phyloP scores from a whole-genome alignment of 2,797 vertebrate species.

The Streptopelia turtur region DNA sequence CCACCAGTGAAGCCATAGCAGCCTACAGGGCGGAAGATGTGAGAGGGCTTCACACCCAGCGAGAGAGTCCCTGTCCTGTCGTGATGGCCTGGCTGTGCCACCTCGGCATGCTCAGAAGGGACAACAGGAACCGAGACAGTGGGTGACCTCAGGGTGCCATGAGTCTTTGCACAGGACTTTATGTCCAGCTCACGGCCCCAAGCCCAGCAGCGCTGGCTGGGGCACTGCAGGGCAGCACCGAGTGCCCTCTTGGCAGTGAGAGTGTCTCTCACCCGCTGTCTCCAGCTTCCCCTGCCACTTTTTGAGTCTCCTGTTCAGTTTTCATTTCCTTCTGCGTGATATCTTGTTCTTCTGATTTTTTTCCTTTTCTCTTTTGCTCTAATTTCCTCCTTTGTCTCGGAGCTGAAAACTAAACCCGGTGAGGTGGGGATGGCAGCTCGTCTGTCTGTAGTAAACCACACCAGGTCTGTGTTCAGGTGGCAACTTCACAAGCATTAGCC shows the following conservation, averaged over 20 bases:
- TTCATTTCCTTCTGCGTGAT: background rate
- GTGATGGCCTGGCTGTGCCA: background rate
- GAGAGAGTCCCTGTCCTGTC: background rate
- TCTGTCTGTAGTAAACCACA: background rate
- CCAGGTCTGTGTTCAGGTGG: background rate
- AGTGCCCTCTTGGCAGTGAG: background rate
- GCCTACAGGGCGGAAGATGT: background rate
- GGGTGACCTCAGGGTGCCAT: background rate
- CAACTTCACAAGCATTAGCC: background rate
- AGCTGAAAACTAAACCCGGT: background rate
- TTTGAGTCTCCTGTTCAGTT: background rate
- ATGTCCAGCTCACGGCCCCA: background rate
- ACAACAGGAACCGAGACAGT: background rate
- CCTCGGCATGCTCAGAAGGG: background rate
- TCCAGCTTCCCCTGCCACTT: background rate
- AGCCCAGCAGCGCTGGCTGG: background rate
- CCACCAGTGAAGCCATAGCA: background rate
- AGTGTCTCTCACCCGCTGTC: background rate
- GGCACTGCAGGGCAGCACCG: background rate
- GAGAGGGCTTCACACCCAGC: background rate
- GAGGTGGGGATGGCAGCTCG: background rate
- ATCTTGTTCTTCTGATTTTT: background rate
- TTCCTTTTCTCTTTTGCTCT: background rate
- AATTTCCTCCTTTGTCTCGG: background rate
- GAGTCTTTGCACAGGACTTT: background rate